phyloP scores from a whole-genome alignment of 2,797 vertebrate genomes.

The Hemibagrus guttatus region DNA sequence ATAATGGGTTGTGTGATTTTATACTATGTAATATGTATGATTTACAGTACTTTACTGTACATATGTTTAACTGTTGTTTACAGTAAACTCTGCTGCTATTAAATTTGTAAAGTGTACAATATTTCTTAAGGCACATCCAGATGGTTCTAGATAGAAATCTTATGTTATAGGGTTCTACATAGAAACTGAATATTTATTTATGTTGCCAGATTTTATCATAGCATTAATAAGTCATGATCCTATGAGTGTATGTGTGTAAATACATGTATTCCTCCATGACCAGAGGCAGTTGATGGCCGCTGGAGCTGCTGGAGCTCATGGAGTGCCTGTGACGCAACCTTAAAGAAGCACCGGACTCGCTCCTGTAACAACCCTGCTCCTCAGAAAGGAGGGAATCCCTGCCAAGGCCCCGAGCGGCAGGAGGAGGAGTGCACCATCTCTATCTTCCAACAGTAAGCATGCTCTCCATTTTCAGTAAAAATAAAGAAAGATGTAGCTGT shows the following conservation, averaged over 20 bases:
- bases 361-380: constrained; percentile 84
- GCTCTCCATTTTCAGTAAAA: not conserved
- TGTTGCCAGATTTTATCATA: not conserved
- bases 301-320: constrained; percentile 93
- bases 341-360: constrained; percentile 78
- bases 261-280: constrained; percentile 7
- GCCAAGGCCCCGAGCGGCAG: constrained; percentile 70
- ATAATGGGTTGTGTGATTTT: not conserved
- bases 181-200: not conserved
- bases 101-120: not conserved
- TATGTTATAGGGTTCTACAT: not conserved
- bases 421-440: constrained; percentile 83
- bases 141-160: not conserved
- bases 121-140: no score
- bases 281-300: constrained; percentile 83
- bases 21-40: not conserved
- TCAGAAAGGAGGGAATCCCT: constrained; percentile 74
- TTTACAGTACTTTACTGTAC: not conserved
- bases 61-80: not conserved
- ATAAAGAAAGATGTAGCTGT: not conserved
- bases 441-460: constrained; percentile 75
- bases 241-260: not conserved
- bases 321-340: constrained; percentile 76
- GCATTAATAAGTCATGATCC: not conserved
- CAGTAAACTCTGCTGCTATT: not conserved